Base-by-base conservation (phyloP, 2,113 vertebrate genomes). In the Nesogale talazaci region DNA sequence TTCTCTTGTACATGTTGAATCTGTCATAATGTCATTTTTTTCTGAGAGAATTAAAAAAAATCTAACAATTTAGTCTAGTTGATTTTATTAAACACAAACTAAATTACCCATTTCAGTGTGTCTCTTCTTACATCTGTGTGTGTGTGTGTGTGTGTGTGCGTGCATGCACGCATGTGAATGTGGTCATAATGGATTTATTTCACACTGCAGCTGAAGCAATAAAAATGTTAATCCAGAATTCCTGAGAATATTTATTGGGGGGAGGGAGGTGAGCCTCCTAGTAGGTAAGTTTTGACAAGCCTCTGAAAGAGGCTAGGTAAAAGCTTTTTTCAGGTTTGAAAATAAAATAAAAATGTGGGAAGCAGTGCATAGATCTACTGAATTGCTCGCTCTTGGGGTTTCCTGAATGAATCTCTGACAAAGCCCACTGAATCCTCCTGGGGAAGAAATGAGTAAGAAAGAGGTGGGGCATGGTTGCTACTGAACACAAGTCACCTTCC, bases 391-490 rank as follows among this genome's bases (percentile, higher is more conserved):
- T 42, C 46, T 16, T 4, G 46, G 46, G 10, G 69, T 34, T 84
- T 83, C 57, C 77, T 46, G 31, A 14, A 6, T 36, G 7, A 65
- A 25, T 36, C 27, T 72, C 14, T 40, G 29, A 10, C 12, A 42
- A 40, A 82, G 85, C 40, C 6, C 23, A 36, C 17, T 14, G n/a
- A 25, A 15, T 12, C 3, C 2, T 34, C 52, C 6, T 0, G 4
- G 31, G 65, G 59, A 75, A 83, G 31, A 75, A 74, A 10, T 31
- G 15, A 27, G 25, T 46, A 92, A 65, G 19, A 36, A 72, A 81
- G 67, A 6, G 11, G 3, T 0, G 25, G 29, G 40, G 22, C 67
- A 67, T 6, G 1, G n/a, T 3, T 3, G 10, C 2, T 2, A 6
- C 1, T 15, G 69, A 67, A n/a, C 25, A 38, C 22, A n/a, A 46